Percentiles rank a stretch among this genome's conserved stretches.
phyloP scores from a whole-genome alignment of 2,113 vertebrate genomes.

The Macquaria australasica region DNA sequence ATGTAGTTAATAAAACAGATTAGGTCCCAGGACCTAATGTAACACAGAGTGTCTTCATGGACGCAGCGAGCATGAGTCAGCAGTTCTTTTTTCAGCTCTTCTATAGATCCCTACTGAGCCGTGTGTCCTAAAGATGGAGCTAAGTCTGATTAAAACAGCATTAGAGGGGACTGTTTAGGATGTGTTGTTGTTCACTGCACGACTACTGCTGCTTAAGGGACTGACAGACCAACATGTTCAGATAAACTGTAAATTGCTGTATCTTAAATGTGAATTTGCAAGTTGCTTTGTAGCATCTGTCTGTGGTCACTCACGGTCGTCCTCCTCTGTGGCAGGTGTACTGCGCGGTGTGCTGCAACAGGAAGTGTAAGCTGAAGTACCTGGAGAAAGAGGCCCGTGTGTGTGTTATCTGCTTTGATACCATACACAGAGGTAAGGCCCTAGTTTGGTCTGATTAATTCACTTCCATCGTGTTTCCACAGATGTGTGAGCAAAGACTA shows the following conservation, averaged over 20 bases:
- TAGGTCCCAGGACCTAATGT: slow-evolving; percentile 61
- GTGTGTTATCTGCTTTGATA: slow-evolving; percentile 90
- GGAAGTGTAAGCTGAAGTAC: slow-evolving; percentile 93
- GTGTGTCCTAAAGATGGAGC: slow-evolving; percentile 42
- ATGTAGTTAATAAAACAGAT: slow-evolving; percentile 23
- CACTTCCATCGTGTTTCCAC: neutral
- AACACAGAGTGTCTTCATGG: slow-evolving; percentile 31
- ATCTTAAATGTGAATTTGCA: neutral
- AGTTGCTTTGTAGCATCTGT: neutral
- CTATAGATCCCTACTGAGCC: slow-evolving; percentile 53
- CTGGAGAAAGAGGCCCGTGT: slow-evolving; percentile 97
- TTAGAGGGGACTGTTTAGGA: slow-evolving; percentile 38
- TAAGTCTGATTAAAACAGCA: slow-evolving; percentile 61
- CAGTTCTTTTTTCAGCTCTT: slow-evolving; percentile 63
- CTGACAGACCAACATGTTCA: neutral
- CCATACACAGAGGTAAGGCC: slow-evolving; percentile 92
- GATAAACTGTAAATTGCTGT: neutral
- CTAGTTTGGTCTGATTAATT: slow-evolving; percentile 1
- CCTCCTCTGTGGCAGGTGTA: slow-evolving; percentile 87
- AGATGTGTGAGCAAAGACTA: neutral
- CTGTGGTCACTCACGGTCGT: neutral
- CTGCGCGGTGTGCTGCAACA: slow-evolving; percentile 93
- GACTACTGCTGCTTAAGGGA: neutral
- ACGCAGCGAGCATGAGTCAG: slow-evolving; percentile 69
- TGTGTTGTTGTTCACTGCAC: slow-evolving; percentile 26